Evolutionary conservation across 2,888 invertebrate genomes (phyloP).

Genomic region (Tholera decimalis): DNA sequence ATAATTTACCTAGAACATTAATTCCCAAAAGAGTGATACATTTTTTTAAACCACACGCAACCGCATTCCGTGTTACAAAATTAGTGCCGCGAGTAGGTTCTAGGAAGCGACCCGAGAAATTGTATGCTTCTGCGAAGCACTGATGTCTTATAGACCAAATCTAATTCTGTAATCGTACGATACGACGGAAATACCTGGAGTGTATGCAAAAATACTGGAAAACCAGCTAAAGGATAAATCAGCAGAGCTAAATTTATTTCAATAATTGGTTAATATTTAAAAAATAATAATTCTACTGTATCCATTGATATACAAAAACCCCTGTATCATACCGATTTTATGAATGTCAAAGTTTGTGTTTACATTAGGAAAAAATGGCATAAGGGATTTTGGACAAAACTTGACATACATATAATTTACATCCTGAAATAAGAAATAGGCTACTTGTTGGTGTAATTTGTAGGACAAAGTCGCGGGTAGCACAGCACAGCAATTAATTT

Average conservation of each 20-base stretch:
- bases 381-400: no score
- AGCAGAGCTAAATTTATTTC: not conserved
- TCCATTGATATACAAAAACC: no score
- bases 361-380: no score
- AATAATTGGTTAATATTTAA: not conserved
- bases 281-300: no score
- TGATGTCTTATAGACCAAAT: constrained; percentile 55
- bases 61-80: constrained; percentile 65
- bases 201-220: constrained; percentile 45
- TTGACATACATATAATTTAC: no score
- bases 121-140: constrained; percentile 69
- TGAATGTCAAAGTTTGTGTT: no score
- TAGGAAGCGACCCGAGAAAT: constrained; percentile 64
- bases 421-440: no score
- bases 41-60: constrained; percentile 57
- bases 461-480: no score
- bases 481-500: no score
- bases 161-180: constrained; percentile 58
- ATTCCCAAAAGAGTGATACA: constrained; percentile 46
- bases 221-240: not conserved
- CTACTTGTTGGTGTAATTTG: no score
- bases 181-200: constrained; percentile 58
- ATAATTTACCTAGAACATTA: constrained; percentile 19
- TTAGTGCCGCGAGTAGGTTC: constrained; percentile 67
- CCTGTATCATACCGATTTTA: no score